Conservation (phyloP, 1,140 invertebrate species). For the Teleogryllus occipitalis region DNA sequence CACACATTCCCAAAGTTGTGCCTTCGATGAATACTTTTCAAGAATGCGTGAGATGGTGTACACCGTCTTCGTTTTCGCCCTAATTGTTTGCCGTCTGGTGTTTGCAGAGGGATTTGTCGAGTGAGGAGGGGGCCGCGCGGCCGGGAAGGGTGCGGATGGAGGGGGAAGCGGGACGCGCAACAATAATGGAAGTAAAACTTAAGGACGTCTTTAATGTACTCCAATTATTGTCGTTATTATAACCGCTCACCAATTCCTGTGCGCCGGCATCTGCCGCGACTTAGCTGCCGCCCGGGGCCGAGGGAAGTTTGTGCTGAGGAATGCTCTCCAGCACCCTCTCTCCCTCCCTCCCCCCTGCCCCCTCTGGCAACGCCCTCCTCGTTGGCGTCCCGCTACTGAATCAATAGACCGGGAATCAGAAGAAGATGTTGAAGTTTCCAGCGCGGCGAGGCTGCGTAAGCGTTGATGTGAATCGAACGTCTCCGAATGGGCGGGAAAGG, state of each 20-base stretch:
- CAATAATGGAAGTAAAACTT: neutral
- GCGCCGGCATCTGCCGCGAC: neutral
- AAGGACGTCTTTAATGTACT: neutral
- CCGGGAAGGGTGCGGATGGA: neutral
- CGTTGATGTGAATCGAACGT: too few species aligned
- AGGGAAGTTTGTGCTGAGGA: neutral
- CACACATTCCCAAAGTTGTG: too few species aligned
- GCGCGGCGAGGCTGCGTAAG: too few species aligned
- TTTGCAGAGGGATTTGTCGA: too few species aligned
- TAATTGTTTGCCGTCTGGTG: too few species aligned
- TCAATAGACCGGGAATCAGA: neutral
- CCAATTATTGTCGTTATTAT: conserved; percentile 5
- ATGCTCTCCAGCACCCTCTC: neutral
- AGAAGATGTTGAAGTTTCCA: neutral
- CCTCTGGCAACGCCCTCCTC: neutral
- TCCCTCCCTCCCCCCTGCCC: neutral
- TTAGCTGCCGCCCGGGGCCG: neutral
- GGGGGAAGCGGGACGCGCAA: neutral
- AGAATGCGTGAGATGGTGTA: too few species aligned
- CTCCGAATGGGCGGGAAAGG: neutral
- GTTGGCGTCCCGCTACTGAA: neutral
- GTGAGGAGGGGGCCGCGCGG: too few species aligned
- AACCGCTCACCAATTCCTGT: neutral
- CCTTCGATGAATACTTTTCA: too few species aligned
- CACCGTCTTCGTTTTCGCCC: too few species aligned